A percentile compares a stretch with the other conserved stretches of the same genome.
These are phyloP conservation scores for Heliangelus exortis DNA, from an alignment of 2,797 vertebrate genomes.

Conservation along the genomic window DNA sequence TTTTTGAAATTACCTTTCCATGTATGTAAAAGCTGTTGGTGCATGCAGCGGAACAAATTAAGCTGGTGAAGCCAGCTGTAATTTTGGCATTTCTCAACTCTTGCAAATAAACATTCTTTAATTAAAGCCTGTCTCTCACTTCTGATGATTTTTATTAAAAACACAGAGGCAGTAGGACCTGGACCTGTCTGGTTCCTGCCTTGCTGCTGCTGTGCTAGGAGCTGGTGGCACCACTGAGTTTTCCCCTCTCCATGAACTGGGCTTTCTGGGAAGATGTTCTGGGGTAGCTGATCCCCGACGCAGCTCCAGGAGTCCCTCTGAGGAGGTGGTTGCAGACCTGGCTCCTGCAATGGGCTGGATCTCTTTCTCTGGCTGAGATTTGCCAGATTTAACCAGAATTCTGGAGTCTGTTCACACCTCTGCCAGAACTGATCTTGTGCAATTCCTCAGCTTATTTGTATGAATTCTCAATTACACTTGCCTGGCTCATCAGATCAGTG, in stretches of 20 bases:
- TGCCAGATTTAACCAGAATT: not conserved
- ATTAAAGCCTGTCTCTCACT: not conserved
- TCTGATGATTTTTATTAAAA: not conserved
- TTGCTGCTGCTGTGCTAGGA: fast-evolving
- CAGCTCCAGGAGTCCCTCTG: fast-evolving
- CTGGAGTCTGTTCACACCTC: not conserved
- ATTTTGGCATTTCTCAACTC: not conserved
- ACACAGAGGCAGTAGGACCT: not conserved
- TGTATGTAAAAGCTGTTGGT: not conserved
- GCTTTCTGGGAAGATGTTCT: not conserved
- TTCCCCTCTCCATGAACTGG: not conserved
- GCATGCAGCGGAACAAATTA: fast-evolving
- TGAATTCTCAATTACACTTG: not conserved
- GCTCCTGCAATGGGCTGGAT: not conserved
- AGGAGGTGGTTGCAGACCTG: not conserved
- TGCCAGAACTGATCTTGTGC: not conserved
- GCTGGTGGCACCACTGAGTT: fast-evolving
- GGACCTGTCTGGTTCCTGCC: not conserved
- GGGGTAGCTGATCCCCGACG: not conserved
- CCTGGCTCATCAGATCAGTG: not conserved
- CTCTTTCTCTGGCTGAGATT: not conserved
- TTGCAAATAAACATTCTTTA: not conserved
- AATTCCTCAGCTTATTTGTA: not conserved
- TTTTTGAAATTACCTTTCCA: not conserved
- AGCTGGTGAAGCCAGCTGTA: not conserved